Percentiles rank a stretch among this genome's conserved stretches.
phyloP scores from a whole-genome alignment of 2,888 invertebrate genomes.

The Noctuana brunneofusca region DNA sequence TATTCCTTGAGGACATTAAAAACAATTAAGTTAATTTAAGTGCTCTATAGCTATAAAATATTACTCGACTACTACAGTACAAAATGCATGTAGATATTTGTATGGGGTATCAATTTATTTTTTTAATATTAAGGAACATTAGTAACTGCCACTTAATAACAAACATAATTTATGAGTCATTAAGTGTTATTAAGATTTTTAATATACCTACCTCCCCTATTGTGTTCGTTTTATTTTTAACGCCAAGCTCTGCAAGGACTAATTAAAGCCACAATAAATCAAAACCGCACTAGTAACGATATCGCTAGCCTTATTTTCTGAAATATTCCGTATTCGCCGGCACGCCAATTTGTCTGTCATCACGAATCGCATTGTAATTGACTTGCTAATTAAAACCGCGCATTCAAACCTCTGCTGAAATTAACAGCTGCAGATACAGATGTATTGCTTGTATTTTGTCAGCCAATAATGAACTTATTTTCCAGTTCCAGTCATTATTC shows the following conservation, averaged over 20 bases:
- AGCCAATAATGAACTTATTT: neutral
- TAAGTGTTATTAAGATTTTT: no score
- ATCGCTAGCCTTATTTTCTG: neutral
- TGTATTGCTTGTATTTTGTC: constrained; percentile 1
- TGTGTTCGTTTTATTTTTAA: neutral
- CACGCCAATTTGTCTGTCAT: neutral
- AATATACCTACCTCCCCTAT: neutral
- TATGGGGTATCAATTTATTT: no score
- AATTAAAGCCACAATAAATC: neutral
- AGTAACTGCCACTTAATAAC: no score
- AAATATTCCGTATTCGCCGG: neutral
- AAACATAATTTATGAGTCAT: no score
- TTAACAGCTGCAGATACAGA: neutral
- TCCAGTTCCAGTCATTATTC: neutral
- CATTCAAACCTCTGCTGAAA: constrained; percentile 7
- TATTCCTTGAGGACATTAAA: no score
- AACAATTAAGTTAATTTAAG: no score
- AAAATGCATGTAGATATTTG: no score
- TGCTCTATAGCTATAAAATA: no score
- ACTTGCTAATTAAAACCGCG: constrained; percentile 21
- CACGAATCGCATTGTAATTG: constrained; percentile 19
- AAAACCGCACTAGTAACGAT: neutral
- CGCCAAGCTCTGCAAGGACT: neutral
- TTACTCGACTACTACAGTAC: no score
- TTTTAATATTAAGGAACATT: no score